Conservation (phyloP, 1,140 invertebrate genomes). For the Achatina immaculata region DNA sequence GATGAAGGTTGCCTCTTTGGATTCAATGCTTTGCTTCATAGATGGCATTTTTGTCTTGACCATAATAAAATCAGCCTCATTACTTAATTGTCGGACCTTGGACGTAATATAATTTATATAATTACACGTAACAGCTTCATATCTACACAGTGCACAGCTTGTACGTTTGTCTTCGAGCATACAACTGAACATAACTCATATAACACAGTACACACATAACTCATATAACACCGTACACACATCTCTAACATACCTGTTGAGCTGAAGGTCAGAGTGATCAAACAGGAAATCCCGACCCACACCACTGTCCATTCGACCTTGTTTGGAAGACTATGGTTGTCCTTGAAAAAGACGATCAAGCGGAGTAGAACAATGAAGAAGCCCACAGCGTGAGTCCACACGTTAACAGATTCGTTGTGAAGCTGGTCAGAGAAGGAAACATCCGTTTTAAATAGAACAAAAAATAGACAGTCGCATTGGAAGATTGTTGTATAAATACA, state of each 20-base stretch:
- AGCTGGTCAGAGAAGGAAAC: conserved; percentile 54
- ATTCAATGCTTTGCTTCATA: no score
- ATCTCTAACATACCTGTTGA: background rate
- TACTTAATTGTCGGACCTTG: no score
- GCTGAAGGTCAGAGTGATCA: background rate
- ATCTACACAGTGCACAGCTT: background rate
- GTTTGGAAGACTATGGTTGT: conserved; percentile 45
- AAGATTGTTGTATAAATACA: background rate
- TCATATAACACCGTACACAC: background rate
- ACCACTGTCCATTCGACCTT: conserved; percentile 37
- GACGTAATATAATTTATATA: background rate
- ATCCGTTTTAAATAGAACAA: background rate
- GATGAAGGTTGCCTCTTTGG: no score
- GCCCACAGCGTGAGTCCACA: conserved; percentile 67
- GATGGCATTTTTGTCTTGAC: no score
- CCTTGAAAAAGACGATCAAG: conserved; percentile 38
- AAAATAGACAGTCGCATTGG: background rate
- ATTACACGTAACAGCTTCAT: background rate
- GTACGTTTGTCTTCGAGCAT: background rate
- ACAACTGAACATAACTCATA: background rate
- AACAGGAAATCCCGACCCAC: background rate
- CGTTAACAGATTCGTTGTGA: conserved; percentile 69
- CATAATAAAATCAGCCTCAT: no score
- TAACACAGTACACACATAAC: background rate
- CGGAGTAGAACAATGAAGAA: conserved; percentile 44